These are phyloP conservation scores for Leptonema lineaticorne DNA, from an alignment of 1,140 invertebrate genomes.

Conservation along the genomic window DNA sequence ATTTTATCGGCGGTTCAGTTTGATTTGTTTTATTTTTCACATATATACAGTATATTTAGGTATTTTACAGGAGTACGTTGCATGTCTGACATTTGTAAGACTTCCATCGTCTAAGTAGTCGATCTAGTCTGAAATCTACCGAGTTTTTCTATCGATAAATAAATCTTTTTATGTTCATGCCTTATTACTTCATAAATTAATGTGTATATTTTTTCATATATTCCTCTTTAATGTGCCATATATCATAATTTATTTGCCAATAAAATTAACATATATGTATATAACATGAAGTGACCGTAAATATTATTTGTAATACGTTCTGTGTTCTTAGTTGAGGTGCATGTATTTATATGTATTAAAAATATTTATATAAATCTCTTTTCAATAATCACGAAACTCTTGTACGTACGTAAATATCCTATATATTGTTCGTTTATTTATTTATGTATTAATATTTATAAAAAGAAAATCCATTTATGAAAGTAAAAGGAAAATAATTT, in stretches of 20 bases:
- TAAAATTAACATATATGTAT: constrained; percentile 2
- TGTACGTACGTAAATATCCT: no score
- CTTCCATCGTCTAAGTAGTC: constrained; percentile 3
- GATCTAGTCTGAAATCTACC: background rate
- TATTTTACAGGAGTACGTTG: background rate
- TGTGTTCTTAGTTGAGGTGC: background rate
- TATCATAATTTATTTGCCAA: constrained; percentile 12
- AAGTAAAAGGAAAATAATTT: background rate
- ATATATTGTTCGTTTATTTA: no score
- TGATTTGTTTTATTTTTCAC: background rate
- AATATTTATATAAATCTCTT: no score
- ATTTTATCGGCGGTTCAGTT: constrained; percentile 6
- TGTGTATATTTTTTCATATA: background rate
- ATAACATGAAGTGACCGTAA: background rate
- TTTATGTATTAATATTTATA: background rate
- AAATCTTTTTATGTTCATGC: background rate
- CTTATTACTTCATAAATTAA: background rate
- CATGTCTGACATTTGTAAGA: constrained; percentile 20
- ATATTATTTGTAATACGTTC: constrained; percentile 2
- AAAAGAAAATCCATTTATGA: background rate
- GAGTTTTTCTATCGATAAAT: background rate
- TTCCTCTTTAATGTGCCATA: background rate
- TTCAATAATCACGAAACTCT: no score
- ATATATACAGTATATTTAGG: background rate
- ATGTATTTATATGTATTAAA: background rate